Conservation (phyloP, 2,888 invertebrate species). For the Leuctra nigra region DNA sequence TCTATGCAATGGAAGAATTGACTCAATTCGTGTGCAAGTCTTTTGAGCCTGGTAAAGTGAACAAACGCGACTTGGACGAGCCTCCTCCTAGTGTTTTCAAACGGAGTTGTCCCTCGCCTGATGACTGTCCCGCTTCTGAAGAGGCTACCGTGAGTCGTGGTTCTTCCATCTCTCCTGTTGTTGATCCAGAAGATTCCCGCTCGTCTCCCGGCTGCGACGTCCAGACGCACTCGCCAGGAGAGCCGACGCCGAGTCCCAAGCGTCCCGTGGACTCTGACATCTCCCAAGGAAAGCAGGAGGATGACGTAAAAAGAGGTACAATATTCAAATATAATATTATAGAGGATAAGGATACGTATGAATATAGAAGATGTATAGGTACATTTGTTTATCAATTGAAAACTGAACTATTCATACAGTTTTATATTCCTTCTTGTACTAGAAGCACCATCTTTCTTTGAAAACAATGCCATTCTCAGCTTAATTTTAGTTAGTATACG, state of each 20-base stretch:
- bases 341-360: too few species aligned
- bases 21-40: constrained; percentile 88
- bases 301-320: constrained; percentile 9
- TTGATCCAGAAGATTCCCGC: constrained; percentile 39
- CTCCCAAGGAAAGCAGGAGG: background rate
- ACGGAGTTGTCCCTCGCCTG: background rate
- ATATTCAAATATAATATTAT: too few species aligned
- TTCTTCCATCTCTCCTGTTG: constrained; percentile 36
- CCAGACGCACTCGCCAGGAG: constrained; percentile 17
- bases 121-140: constrained; percentile 1
- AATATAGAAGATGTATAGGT: too few species aligned
- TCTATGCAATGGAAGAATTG: constrained; percentile 72
- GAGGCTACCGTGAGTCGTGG: constrained; percentile 19
- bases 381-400: too few species aligned
- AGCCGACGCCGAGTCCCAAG: background rate
- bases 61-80: constrained; percentile 1
- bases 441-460: too few species aligned
- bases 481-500: too few species aligned
- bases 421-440: too few species aligned
- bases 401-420: too few species aligned
- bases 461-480: too few species aligned
- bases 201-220: constrained; percentile 34
- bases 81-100: background rate
- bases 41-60: constrained; percentile 47
- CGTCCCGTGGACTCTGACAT: background rate